Base-by-base conservation (phyloP, 2,113 vertebrate genomes). In the Lethenteron camtschaticum region DNA sequence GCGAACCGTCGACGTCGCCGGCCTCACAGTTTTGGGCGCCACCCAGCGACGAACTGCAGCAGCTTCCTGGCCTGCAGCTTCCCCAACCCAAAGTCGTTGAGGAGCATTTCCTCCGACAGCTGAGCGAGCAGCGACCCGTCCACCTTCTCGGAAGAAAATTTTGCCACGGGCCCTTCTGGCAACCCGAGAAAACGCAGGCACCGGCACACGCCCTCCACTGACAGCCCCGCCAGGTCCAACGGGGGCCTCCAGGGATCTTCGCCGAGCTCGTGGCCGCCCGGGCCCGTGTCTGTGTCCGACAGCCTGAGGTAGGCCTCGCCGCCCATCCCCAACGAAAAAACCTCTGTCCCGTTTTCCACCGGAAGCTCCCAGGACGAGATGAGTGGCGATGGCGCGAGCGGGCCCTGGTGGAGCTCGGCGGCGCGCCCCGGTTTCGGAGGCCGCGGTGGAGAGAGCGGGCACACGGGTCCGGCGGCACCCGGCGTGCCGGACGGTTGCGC, bases 41-140 rank as follows among this genome's bases (percentile, higher is more conserved):
- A 99, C 73, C 94, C 94, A 78, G 96, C 94, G 79, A 96, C 95
- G 77, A 99, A 96, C 80, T 96, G 91, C 80, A 88, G 87, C 82
- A 96, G 90, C 82, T 99, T 99, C 77, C 91, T 96, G 75, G 96
- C 90, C 74, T 99, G 91, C 68, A 96, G 86, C 75, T 90, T 90
- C 78, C 88, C 94, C 79, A 99, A 85, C 72, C 73, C 87, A 78
- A 99, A 99, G 75, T 99, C 94, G 2, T 99, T 90, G 1, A 86
- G 87, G 76, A 99, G 79, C 79, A 96, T 99, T 80, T 96, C 94
- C 80, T 96, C 94, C 0, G 86, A 90, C 75, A 99, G 84, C 81
- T 96, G 90, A 72, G 95, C 89, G 12, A 99, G 87, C 76, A 99
- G 89, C 78, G 88, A 90, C 72, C 94, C 94, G 0, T 99, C 94